Evolutionary conservation across 2,113 vertebrate genomes (phyloP).

Genomic region (Aptenodytes forsteri): DNA sequence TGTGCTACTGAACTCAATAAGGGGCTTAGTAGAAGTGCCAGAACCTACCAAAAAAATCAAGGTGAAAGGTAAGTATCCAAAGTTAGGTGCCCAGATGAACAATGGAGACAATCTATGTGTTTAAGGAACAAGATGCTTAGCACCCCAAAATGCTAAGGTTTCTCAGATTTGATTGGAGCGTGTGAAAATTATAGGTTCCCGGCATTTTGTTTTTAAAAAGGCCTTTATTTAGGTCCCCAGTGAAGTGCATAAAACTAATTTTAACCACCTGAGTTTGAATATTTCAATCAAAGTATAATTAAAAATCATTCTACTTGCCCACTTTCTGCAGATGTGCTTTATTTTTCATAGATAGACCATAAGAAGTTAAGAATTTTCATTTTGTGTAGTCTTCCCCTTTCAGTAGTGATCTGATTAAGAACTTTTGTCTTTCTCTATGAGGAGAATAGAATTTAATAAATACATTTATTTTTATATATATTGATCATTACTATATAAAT

Average conservation of each 20-base stretch:
- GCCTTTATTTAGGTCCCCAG: not conserved
- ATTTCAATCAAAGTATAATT: not conserved
- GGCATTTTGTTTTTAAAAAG: not conserved
- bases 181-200: not conserved
- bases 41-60: not conserved
- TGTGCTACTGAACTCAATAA: not conserved
- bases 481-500: not conserved
- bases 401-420: not conserved
- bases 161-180: not conserved
- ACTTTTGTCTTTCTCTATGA: not conserved
- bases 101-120: not conserved
- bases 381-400: not conserved
- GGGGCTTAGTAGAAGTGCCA: not conserved
- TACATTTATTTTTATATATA: not conserved
- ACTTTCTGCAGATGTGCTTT: not conserved
- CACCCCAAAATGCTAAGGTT: not conserved
- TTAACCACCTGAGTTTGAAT: not conserved
- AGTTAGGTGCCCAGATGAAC: not conserved
- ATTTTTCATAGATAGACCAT: not conserved
- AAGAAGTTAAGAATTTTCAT: not conserved
- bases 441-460: not conserved
- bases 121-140: not conserved
- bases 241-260: not conserved
- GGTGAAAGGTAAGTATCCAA: not conserved
- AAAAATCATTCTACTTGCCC: not conserved